Base-by-base conservation (phyloP, 2,888 invertebrate species). In the Morpho achilles region DNA sequence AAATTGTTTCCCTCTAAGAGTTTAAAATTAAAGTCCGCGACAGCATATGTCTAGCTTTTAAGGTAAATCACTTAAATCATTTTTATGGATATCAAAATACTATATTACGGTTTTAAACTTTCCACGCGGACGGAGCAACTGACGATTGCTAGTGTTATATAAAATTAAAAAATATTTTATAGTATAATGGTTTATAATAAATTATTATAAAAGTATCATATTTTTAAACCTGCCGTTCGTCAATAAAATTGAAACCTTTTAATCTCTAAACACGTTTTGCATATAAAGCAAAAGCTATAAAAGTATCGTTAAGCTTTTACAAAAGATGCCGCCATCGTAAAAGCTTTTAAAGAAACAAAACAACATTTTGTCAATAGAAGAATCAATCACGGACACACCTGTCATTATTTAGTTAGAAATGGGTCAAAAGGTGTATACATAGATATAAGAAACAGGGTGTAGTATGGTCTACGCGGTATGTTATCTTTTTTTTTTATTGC, bases 331-430 rank as follows among this genome's bases (percentile, higher is more conserved):
- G 54, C 42, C 10, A n/a, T 32, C 32, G 32, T 54, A 49, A 49
- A 54, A 48, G 54, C 54, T 32, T 48, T 53, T 10, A 48, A 10
- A 48, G 10, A 54, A 49, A 54, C 54, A 54, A 54, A 54, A n/a
- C 48, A 39, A 48, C 39, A 32, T n/a, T 22, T 22, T 41, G 9
- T n/a, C 40, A 23, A 16, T 8, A 32, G 23, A 0, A 7, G 48
- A 54, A 54, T 54, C 54, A 54, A 54, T 54, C 54, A 49, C 7
- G 9, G 48, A 54, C 53, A 32, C 48, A 47, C 46, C 46, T 53
- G 53, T 46, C 46, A 45, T 53, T 41, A 46, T 53, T 53, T 53
- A 16, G 22, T 8, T 42, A 23, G 48, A 54, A 54, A 49, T 54
- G 54, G 54, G 48, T 54, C 54, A 53, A 16, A 23, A 43, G 32